Base-by-base conservation (phyloP, 1,140 invertebrate species). In the Drosophila ambigua region DNA sequence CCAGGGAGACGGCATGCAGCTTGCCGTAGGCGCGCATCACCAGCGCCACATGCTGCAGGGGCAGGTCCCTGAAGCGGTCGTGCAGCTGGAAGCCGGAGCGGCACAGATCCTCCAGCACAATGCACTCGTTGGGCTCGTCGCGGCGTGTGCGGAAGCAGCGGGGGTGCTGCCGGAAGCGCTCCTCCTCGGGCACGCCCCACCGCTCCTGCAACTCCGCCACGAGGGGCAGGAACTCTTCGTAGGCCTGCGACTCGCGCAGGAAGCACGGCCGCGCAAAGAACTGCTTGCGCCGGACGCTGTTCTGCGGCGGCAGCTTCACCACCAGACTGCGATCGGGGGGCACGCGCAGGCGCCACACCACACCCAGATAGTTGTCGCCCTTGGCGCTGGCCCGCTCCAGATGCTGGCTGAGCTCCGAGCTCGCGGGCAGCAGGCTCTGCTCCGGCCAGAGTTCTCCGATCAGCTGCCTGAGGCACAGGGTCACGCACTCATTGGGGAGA, bases 21-120 rank as follows among this genome's bases (percentile, higher is more conserved):
- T 92, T 92, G 6, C 92, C 94, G 72, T 94, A 92, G n/a, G 90
- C 91, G 61, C 92, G 83, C 24, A 94, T 84, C 0, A 93, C 91
- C 2, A 93, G 44, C 13, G 74, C 79, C 4, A 93, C 79, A 66
- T 94, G 92, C 2, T 93, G 90, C 16, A 91, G 55, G 5, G 92
- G 83, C 3, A 94, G 68, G 3, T 92, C 80, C 13, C 79, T 66
- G 5, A 92, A 91, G 48, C 93, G 91, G 66, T 94, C 89, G 45
- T 92, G 84, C 67, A 94, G 89, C 11, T 49, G 35, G 66, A 92
- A 94, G 1, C 92, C 92, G 6, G 62, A 39, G 1, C 71, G 44
- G 48, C 90, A 81, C 13, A 95, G 75, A 84, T 95, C 94, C 77
- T 94, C 92, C 55, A 95, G 79, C 24, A 94, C 78, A 8, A 94